phyloP scores from a whole-genome alignment of 2,113 vertebrate species.

The Rhea americana region DNA sequence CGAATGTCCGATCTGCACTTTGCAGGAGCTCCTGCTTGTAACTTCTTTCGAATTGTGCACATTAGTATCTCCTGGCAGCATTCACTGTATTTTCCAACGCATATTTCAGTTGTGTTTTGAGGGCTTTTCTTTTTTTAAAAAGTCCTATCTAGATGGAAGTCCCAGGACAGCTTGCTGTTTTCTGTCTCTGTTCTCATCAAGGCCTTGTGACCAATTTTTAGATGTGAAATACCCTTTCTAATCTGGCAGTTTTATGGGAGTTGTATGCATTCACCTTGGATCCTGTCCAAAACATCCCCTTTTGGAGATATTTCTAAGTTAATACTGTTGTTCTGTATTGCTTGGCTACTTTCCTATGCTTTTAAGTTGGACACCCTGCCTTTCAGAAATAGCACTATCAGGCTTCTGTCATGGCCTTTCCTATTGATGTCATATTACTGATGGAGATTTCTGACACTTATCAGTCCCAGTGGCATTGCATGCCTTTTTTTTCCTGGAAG shows the following conservation, averaged over 20 bases:
- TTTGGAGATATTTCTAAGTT: background rate
- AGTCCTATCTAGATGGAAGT: accelerated
- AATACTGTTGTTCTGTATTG: background rate
- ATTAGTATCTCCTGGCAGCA: accelerated
- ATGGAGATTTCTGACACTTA: conserved; percentile 11
- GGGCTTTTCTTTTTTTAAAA: background rate
- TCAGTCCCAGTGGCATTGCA: background rate
- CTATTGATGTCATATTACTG: background rate
- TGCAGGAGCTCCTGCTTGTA: background rate
- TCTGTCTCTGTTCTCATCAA: background rate
- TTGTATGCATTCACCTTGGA: background rate
- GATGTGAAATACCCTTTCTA: conserved; percentile 1
- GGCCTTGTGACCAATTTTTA: background rate
- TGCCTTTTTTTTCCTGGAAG: background rate
- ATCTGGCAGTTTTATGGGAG: background rate
- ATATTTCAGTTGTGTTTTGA: accelerated
- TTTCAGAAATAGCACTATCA: background rate
- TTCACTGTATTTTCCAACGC: background rate
- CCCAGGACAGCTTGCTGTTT: background rate
- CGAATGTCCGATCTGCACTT: background rate
- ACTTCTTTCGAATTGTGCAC: background rate
- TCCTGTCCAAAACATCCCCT: background rate
- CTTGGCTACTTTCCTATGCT: background rate
- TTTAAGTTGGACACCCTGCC: background rate
- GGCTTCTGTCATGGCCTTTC: background rate